These are phyloP conservation scores for Drosophila algonquin DNA, from an alignment of 2,888 invertebrate genomes.

Conservation along the genomic window DNA sequence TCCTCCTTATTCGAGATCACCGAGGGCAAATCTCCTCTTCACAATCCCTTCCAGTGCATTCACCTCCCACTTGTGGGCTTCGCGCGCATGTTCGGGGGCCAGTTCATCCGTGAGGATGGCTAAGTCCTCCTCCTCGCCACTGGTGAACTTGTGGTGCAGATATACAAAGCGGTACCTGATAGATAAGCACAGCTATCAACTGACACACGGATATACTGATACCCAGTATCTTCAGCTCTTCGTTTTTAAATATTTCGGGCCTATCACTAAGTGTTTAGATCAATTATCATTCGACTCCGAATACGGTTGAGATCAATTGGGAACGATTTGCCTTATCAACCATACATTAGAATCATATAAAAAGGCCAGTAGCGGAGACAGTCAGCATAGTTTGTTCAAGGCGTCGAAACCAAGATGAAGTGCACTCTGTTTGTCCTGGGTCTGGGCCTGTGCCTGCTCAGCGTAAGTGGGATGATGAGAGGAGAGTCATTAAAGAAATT, in stretches of 20 bases:
- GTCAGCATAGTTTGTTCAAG: conserved; percentile 10
- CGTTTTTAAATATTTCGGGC: not conserved
- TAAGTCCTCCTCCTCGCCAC: too few relatives aligned
- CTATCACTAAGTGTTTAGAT: not conserved
- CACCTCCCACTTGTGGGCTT: too few relatives aligned
- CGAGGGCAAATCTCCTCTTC: too few relatives aligned
- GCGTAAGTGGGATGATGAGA: conserved; percentile 43
- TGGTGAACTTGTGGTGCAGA: too few relatives aligned
- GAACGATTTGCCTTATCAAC: conserved; percentile 13
- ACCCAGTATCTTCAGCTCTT: not conserved
- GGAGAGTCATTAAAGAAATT: not conserved
- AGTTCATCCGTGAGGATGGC: too few relatives aligned
- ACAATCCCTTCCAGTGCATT: too few relatives aligned
- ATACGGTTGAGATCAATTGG: conserved; percentile 19
- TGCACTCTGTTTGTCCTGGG: conserved; percentile 57
- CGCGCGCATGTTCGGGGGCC: too few relatives aligned
- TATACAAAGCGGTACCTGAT: not conserved
- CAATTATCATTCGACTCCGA: conserved; percentile 4
- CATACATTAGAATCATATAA: conserved; percentile 7
- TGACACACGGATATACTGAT: not conserved
- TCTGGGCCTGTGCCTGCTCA: conserved; percentile 57
- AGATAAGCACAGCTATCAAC: not conserved
- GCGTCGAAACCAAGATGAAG: conserved; percentile 59
- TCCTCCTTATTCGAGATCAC: too few relatives aligned
- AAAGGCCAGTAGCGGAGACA: not conserved